These are phyloP conservation scores for Equus przewalskii DNA, from an alignment of 2,113 vertebrate species.

Conservation along the genomic window DNA sequence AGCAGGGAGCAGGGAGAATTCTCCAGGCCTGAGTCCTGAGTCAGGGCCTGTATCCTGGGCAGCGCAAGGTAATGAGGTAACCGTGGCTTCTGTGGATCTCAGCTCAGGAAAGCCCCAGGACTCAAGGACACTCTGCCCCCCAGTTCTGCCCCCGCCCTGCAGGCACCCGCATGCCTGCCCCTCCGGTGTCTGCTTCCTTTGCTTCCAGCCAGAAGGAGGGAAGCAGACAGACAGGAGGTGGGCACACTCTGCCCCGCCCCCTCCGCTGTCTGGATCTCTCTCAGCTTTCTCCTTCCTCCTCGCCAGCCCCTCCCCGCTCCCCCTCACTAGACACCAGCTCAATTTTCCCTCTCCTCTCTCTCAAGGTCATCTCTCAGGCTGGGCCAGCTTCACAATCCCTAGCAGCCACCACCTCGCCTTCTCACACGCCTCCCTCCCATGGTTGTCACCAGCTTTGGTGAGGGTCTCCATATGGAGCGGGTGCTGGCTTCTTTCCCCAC, in stretches of 20 bases:
- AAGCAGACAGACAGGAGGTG: neutral
- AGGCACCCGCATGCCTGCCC: neutral
- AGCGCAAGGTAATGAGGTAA: neutral
- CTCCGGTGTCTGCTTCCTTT: neutral
- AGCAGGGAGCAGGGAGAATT: neutral
- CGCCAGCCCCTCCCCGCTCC: neutral
- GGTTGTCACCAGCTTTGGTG: neutral
- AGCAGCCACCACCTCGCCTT: neutral
- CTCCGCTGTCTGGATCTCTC: neutral
- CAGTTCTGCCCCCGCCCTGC: neutral
- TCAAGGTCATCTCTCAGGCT: constrained; percentile 63
- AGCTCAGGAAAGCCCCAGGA: neutral
- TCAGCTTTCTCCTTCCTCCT: neutral
- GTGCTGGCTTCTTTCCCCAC: neutral
- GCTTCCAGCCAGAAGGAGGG: neutral
- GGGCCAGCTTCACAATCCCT: neutral
- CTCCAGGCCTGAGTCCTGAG: neutral
- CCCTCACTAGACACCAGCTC: neutral
- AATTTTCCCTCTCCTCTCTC: neutral
- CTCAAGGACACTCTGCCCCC: constrained; percentile 45
- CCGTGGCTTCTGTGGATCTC: neutral
- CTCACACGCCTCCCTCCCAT: fast-evolving
- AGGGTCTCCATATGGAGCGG: neutral
- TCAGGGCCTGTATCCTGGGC: neutral
- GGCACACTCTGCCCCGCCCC: neutral